Conservation (phyloP, 2,797 vertebrate genomes). For the Enteromius viviparus region DNA sequence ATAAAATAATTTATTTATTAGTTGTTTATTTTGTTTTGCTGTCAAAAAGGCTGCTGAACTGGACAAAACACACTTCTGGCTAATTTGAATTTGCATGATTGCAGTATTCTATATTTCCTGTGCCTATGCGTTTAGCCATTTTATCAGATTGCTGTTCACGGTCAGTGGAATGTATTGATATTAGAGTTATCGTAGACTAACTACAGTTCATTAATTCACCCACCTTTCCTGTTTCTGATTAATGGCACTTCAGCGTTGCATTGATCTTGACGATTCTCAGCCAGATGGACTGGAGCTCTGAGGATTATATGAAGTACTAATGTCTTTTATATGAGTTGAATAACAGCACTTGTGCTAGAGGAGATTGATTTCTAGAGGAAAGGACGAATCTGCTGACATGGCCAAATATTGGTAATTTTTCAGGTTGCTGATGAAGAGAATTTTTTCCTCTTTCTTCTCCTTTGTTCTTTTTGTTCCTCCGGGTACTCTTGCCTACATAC, state of each 20-base stretch:
- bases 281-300: slow-evolving; percentile 14
- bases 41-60: not conserved
- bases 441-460: slow-evolving; percentile 49
- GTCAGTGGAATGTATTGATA: not conserved
- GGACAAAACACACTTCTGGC: not conserved
- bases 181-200: slow-evolving; percentile 13
- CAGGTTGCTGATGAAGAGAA: slow-evolving; percentile 65
- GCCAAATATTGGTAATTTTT: slow-evolving; percentile 70
- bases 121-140: not conserved
- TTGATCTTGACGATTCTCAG: slow-evolving; percentile 59
- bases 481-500: not conserved
- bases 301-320: slow-evolving; percentile 45
- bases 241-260: slow-evolving; percentile 58
- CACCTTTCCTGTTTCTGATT: slow-evolving; percentile 59
- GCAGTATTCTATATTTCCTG: not conserved
- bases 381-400: slow-evolving; percentile 65
- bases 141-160: slow-evolving; percentile 4
- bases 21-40: not conserved
- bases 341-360: slow-evolving; percentile 59
- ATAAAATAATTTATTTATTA: not conserved
- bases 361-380: slow-evolving; percentile 64
- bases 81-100: not conserved
- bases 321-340: slow-evolving; percentile 63
- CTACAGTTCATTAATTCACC: slow-evolving; percentile 13
- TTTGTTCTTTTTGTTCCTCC: slow-evolving; percentile 46